A percentile compares a stretch with the other conserved stretches of the same genome.
Evolutionary conservation across 1,140 invertebrate genomes (phyloP).

Genomic region (Scylla paramamosain): DNA sequence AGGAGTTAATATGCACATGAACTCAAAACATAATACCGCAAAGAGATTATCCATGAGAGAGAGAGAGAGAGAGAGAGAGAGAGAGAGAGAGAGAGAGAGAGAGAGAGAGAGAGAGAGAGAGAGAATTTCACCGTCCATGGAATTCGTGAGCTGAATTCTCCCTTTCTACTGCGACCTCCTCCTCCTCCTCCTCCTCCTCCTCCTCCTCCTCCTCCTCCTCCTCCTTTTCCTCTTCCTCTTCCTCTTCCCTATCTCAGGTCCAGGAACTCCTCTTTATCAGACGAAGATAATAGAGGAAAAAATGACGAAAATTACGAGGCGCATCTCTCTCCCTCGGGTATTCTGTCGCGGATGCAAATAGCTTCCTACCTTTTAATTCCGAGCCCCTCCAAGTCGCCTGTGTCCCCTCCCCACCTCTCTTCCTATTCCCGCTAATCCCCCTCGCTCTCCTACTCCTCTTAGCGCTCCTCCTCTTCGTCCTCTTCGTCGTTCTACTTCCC

Average conservation of each 20-base stretch:
- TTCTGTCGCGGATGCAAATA: not conserved
- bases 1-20: no score
- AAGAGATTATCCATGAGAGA: conserved; percentile 5
- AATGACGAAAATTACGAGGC: no score
- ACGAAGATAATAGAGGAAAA: no score
- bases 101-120: no score
- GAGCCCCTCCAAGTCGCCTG: not conserved
- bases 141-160: not conserved
- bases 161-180: not conserved
- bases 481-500: not conserved
- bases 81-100: no score
- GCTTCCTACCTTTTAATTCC: not conserved
- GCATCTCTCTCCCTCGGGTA: not conserved
- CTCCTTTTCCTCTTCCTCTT: conserved; percentile 26
- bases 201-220: conserved; percentile 42
- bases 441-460: not conserved
- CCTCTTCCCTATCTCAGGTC: no score
- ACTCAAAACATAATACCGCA: not conserved
- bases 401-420: not conserved
- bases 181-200: conserved; percentile 44
- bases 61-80: not conserved
- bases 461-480: not conserved
- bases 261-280: no score
- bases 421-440: not conserved
- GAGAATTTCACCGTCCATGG: no score